Percentiles rank a stretch among this genome's conserved stretches.
phyloP scores from a whole-genome alignment of 2,797 vertebrate species.

The Phrynocephalus guinanensis region DNA sequence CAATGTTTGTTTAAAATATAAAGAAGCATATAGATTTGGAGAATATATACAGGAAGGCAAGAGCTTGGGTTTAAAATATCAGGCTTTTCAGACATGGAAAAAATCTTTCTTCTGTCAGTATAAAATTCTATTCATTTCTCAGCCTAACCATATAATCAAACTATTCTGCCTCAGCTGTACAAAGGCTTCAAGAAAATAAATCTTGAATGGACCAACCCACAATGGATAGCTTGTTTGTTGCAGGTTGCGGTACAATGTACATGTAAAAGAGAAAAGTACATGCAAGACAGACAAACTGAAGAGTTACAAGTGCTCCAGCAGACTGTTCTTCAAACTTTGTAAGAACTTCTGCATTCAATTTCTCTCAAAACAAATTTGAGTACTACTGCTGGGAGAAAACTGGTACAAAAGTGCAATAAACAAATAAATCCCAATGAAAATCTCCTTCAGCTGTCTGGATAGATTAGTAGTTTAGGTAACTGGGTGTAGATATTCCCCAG shows the following conservation, averaged over 20 bases:
- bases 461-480: too few relatives aligned
- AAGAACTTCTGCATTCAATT: neutral
- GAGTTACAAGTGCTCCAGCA: neutral
- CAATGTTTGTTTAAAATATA: conserved; percentile 34
- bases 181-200: neutral
- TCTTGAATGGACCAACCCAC: neutral
- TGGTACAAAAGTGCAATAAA: too few relatives aligned
- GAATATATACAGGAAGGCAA: conserved; percentile 2
- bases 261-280: neutral
- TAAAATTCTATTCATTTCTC: neutral
- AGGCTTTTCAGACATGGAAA: neutral
- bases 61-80: conserved; percentile 4
- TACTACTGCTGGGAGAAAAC: too few relatives aligned
- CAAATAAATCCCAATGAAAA: too few relatives aligned
- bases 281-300: neutral
- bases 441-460: neutral
- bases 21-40: conserved; percentile 8
- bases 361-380: neutral
- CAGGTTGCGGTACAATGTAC: neutral
- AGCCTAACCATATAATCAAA: conserved; percentile 9
- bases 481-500: too few relatives aligned
- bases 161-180: neutral
- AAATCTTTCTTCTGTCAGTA: neutral
- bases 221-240: neutral
- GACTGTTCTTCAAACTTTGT: neutral